Conservation (phyloP, 2,113 vertebrate species). For the Chiloscyllium plagiosum region DNA sequence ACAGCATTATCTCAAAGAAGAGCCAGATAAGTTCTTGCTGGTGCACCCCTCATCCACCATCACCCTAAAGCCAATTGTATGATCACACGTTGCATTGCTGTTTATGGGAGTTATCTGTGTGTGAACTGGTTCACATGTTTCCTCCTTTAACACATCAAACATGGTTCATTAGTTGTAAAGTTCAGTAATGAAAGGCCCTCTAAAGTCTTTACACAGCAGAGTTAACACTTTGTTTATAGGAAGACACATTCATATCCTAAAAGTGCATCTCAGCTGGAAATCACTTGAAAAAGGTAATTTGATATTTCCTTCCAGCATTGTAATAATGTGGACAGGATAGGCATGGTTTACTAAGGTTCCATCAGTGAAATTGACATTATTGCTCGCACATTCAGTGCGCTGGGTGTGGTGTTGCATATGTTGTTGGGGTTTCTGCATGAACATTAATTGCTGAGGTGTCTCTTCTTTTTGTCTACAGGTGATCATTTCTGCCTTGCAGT, state of each 20-base stretch:
- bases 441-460: neutral
- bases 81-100: neutral
- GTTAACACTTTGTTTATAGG: neutral
- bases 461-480: constrained; percentile 61
- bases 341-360: neutral
- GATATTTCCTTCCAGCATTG: neutral
- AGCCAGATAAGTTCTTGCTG: neutral
- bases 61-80: neutral
- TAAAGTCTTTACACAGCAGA: neutral
- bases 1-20: neutral
- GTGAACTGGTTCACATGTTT: neutral
- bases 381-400: neutral
- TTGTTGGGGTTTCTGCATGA: neutral
- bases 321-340: neutral
- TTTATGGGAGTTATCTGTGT: neutral
- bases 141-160: neutral
- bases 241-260: neutral
- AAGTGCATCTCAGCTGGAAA: neutral
- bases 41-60: neutral
- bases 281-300: neutral
- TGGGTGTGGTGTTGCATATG: neutral
- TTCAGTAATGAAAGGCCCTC: neutral
- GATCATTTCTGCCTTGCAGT: constrained; percentile 80
- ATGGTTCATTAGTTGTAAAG: neutral
- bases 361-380: neutral